These are phyloP conservation scores for Akabosia matsudoensis DNA, from an alignment of 1,140 invertebrate species.

Conservation along the genomic window DNA sequence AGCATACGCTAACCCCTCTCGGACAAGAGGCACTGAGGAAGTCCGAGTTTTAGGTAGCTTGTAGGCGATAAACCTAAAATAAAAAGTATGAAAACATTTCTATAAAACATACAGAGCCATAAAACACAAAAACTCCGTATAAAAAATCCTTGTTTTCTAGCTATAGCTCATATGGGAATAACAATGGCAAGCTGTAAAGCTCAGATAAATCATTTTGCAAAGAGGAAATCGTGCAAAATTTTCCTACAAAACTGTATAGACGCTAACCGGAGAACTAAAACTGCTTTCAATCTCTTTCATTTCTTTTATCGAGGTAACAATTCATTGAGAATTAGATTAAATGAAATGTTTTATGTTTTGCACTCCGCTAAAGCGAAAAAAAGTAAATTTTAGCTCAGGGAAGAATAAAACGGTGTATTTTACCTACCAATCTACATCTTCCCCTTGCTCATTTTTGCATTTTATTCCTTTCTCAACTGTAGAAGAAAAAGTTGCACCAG, in stretches of 20 bases:
- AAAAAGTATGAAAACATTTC: constrained; percentile 33
- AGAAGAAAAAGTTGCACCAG: background rate
- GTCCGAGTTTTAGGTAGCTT: constrained; percentile 70
- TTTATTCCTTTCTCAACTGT: constrained; percentile 4
- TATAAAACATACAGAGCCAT: background rate
- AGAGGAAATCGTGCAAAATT: constrained; percentile 17
- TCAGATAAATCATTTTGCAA: background rate
- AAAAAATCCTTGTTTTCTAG: background rate
- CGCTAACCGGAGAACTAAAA: no score
- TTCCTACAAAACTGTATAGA: background rate
- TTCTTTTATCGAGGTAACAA: no score
- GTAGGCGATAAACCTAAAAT: constrained; percentile 74
- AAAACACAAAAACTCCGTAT: background rate
- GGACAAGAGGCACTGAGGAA: constrained; percentile 57
- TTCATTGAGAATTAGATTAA: no score
- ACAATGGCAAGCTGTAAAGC: no score
- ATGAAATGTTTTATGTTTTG: no score
- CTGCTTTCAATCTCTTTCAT: no score
- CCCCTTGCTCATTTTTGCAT: constrained; percentile 40
- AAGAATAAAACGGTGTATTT: no score
- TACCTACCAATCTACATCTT: constrained; percentile 40
- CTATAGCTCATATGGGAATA: background rate
- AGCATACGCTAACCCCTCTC: constrained; percentile 66
- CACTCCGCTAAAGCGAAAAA: no score
- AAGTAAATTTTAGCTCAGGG: no score